These are phyloP conservation scores for Jacana jacana DNA, from an alignment of 2,113 vertebrate species.

Conservation along the genomic window DNA sequence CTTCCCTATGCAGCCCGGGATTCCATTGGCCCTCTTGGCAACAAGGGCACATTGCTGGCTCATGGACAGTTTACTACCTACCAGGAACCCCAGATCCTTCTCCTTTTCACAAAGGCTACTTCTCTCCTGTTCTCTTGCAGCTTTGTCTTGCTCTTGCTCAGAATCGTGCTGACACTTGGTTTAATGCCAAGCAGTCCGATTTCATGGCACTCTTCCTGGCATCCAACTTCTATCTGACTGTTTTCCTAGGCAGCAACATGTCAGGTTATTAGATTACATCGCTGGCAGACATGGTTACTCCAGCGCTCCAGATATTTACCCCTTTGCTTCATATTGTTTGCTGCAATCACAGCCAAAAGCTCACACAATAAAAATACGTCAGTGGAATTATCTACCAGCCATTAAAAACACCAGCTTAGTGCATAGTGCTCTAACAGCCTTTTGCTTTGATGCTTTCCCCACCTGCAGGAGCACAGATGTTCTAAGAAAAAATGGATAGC, in stretches of 20 bases:
- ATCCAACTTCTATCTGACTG: background rate
- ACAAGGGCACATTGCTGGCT: too few species aligned
- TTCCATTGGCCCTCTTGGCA: too few species aligned
- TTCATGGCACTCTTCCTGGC: background rate
- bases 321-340: background rate
- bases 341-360: background rate
- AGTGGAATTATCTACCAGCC: background rate
- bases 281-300: background rate
- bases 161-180: background rate
- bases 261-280: background rate
- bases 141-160: background rate
- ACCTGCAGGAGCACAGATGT: background rate
- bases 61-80: too few species aligned
- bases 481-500: background rate
- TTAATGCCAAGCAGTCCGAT: background rate
- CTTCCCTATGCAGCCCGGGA: too few species aligned
- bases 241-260: background rate
- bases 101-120: background rate
- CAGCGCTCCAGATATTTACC: rapidly evolving
- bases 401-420: background rate
- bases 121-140: background rate
- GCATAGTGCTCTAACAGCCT: background rate
- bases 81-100: too few species aligned
- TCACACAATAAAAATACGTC: background rate
- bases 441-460: background rate